phyloP scores from a whole-genome alignment of 1,140 invertebrate species.

The Tetragonula clypearis region DNA sequence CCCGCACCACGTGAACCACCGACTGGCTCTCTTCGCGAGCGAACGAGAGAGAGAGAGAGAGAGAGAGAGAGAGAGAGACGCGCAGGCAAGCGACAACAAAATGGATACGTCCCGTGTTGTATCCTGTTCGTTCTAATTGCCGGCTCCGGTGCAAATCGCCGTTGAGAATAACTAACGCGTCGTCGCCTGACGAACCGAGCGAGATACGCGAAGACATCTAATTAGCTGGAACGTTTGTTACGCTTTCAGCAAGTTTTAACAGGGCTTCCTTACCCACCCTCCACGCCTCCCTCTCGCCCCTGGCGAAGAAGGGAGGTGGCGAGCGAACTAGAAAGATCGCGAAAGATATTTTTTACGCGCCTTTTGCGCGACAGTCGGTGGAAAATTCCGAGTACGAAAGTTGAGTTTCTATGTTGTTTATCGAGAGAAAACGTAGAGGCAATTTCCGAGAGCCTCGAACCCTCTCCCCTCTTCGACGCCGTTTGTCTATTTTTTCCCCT shows the following conservation, averaged over 20 bases:
- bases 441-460: background rate
- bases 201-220: conserved; percentile 24
- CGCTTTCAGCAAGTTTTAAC: conserved; percentile 27
- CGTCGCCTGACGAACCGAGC: background rate
- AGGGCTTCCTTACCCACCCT: background rate
- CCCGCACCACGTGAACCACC: conserved; percentile 23
- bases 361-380: background rate
- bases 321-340: background rate
- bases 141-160: conserved; percentile 12
- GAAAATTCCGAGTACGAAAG: background rate
- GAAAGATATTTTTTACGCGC: background rate
- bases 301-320: too few species aligned
- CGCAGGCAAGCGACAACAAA: background rate
- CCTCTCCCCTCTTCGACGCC: background rate
- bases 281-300: too few species aligned
- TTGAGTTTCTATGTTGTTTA: background rate
- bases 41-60: too few species aligned
- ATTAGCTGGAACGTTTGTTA: conserved; percentile 41
- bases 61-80: background rate
- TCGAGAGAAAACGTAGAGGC: background rate
- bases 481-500: conserved; percentile 10
- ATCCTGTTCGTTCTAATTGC: conserved; percentile 43
- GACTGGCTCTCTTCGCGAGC: too few species aligned
- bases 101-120: conserved; percentile 37
- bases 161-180: conserved; percentile 42